A percentile compares a stretch with the other conserved stretches of the same genome.
These are phyloP conservation scores for Anser cygnoides DNA, from an alignment of 2,113 vertebrate genomes.

Conservation along the genomic window DNA sequence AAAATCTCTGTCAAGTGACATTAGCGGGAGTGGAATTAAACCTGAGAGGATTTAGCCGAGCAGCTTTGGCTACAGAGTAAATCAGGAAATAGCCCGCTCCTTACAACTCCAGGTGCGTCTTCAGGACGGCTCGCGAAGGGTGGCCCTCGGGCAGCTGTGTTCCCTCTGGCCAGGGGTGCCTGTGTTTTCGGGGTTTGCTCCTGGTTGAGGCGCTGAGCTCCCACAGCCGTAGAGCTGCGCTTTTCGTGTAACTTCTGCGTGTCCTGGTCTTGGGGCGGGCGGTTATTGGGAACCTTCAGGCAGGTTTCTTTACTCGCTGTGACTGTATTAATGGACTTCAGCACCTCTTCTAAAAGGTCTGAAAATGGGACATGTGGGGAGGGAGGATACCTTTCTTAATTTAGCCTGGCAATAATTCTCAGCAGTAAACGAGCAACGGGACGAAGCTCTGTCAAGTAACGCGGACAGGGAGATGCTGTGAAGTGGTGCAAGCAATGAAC, in stretches of 20 bases:
- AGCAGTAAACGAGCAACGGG: not conserved
- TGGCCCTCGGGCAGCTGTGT: not conserved
- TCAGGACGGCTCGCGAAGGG: not conserved
- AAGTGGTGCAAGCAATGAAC: not conserved
- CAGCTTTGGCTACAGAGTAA: slow-evolving; percentile 46
- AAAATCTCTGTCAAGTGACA: slow-evolving; percentile 57
- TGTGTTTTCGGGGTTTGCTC: not conserved
- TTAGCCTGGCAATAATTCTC: not conserved
- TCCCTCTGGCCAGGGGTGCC: no score
- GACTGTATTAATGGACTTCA: not conserved
- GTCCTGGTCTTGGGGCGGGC: not conserved
- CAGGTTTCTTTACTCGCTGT: not conserved
- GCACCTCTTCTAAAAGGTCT: not conserved
- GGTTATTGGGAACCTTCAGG: not conserved
- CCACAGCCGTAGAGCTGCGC: not conserved
- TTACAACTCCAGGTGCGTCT: slow-evolving; percentile 15
- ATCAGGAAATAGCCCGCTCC: not conserved
- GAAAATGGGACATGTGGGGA: not conserved
- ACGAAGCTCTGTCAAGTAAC: not conserved
- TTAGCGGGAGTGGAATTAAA: slow-evolving; percentile 46
- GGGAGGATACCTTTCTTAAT: not conserved
- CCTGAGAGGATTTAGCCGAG: slow-evolving; percentile 51
- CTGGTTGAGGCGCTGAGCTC: not conserved
- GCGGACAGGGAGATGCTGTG: not conserved
- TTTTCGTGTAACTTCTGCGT: not conserved